These are phyloP conservation scores for Geotrypetes seraphini DNA, from an alignment of 2,797 vertebrate genomes.

Conservation along the genomic window DNA sequence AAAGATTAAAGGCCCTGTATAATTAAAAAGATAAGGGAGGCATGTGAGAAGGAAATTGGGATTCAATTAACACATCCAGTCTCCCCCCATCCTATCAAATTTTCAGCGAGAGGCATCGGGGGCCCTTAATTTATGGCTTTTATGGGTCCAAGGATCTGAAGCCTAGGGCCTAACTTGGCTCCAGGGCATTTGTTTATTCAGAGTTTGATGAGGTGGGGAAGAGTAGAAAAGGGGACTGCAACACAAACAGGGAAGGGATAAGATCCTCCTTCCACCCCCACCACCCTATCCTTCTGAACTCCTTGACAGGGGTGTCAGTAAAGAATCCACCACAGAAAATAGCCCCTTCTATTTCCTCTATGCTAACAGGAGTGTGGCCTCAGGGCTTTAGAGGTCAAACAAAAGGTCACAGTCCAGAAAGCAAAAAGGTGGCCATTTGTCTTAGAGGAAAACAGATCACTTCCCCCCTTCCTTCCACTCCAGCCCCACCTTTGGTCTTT, in stretches of 20 bases:
- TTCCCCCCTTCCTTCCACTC: no score
- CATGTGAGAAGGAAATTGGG: constrained; percentile 45
- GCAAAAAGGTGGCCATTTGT: no score
- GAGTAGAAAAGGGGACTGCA: no score
- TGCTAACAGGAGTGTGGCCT: no score
- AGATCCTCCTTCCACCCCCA: constrained; percentile 26
- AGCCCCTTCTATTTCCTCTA: no score
- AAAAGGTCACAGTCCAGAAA: no score
- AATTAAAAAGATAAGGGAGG: constrained; percentile 51
- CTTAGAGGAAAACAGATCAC: no score
- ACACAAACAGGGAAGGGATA: constrained; percentile 15
- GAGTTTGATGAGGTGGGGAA: constrained; percentile 9
- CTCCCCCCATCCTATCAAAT: constrained; percentile 19
- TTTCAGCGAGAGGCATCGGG: constrained; percentile 28
- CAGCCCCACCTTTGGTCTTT: no score
- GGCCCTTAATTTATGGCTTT: constrained; percentile 33
- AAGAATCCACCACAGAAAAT: no score
- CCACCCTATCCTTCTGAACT: constrained; percentile 33
- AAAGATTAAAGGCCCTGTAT: constrained; percentile 44
- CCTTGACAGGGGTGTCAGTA: constrained; percentile 36
- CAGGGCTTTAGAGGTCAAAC: no score
- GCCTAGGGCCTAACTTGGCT: constrained; percentile 14
- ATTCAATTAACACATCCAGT: constrained; percentile 39
- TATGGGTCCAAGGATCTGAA: constrained; percentile 11
- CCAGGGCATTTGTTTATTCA: constrained; percentile 29